Evolutionary conservation across 2,797 vertebrate genomes (phyloP).

Genomic region (Cyprinella venusta): DNA sequence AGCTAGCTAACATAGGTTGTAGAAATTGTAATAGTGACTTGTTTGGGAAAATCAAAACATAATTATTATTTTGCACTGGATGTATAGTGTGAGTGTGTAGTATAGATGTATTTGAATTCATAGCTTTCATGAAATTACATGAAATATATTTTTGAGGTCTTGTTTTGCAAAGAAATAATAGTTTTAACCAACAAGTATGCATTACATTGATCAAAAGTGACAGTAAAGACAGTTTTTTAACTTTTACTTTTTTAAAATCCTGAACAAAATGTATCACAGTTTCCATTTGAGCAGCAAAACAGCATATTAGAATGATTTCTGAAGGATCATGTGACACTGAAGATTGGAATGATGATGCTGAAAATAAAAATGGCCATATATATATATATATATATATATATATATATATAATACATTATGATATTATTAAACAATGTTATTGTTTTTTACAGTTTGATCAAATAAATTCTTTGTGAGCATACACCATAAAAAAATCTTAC

Average conservation of each 20-base stretch:
- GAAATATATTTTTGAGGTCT: neutral
- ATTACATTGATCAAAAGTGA: neutral
- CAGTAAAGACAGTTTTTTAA: neutral
- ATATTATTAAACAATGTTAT: neutral
- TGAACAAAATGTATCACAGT: no score
- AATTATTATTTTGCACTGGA: neutral
- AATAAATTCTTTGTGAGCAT: neutral
- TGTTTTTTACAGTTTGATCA: neutral
- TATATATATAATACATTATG: no score
- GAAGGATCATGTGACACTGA: neutral
- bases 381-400: neutral
- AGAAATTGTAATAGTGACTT: neutral
- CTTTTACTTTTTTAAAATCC: no score
- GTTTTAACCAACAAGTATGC: neutral
- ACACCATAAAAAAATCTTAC: neutral
- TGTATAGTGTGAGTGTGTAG: no score
- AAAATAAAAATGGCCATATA: neutral
- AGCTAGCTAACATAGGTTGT: neutral
- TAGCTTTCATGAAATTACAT: neutral
- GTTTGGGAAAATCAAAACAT: neutral
- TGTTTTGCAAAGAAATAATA: neutral
- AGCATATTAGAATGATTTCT: neutral
- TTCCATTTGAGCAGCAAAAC: neutral
- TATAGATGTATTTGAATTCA: neutral
- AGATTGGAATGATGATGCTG: neutral